phyloP scores from a whole-genome alignment of 2,113 vertebrate genomes.

The Saguinus imperator region DNA sequence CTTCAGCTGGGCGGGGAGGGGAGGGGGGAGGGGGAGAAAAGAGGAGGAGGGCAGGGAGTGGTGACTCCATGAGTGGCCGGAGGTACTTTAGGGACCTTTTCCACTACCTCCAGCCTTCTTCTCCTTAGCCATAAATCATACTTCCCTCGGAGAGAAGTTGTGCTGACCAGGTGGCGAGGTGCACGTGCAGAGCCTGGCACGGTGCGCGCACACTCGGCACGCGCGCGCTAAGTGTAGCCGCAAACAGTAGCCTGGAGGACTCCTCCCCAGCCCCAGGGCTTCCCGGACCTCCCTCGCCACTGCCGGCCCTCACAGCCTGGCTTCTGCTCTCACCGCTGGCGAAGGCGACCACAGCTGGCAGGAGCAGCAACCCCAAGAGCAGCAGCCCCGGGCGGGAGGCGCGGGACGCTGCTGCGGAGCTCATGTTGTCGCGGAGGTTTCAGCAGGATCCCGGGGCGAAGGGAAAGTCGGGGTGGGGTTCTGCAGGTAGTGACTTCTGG shows the following conservation, averaged over 20 bases:
- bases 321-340: not conserved
- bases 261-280: not conserved
- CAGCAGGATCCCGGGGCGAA: rapidly evolving
- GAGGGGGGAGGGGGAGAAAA: rapidly evolving
- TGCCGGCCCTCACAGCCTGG: not conserved
- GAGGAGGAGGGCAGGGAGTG: not conserved
- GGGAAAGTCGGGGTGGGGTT: not conserved
- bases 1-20: not conserved
- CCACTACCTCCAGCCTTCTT: not conserved
- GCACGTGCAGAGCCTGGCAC: not conserved
- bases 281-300: rapidly evolving
- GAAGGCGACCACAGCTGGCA: not conserved
- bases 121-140: not conserved
- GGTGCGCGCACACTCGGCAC: rapidly evolving
- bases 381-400: not conserved
- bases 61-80: not conserved
- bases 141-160: not conserved
- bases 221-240: rapidly evolving
- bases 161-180: rapidly evolving
- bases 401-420: rapidly evolving
- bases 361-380: constrained; percentile 46
- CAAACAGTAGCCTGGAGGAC: rapidly evolving
- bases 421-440: not conserved
- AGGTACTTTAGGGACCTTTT: not conserved
- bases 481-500: not conserved